Evolutionary conservation across 2,113 vertebrate genomes (phyloP), one percentile per base, ranked within the genome.

Genomic region (Pongo abelii): DNA sequence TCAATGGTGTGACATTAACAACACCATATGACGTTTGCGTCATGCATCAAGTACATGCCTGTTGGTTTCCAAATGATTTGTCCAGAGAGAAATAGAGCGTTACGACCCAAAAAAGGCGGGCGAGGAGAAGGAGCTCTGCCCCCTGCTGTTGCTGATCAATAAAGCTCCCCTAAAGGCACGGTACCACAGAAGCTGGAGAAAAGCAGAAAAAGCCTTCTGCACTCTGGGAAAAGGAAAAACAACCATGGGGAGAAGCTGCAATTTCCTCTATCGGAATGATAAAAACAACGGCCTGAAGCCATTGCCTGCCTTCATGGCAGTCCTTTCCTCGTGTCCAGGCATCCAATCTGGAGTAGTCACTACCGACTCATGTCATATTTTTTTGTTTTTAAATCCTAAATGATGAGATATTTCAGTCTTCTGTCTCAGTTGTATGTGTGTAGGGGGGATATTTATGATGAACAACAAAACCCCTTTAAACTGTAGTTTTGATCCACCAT

Each of bases 1-100:
- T 97, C 97, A 55, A 43, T 0, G 0, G 20, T 48, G 64, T 96
- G 97, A 91, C 92, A 69, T 38, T 81, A 79, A 86, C 87, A 46
- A 11, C 87, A 80, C 93, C 55, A 27, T 90, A 2, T 38, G 91
- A 81, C n/a, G 77, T 95, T 96, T 95, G 91, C 74, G 35, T 92
- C 93, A 35, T 14, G 38, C 84, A 89, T 70, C 93, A n/a, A 46
- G 67, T 43, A 52, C 75, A 23, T 2, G 0, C 0, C 91, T 78
- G 30, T 92, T 93, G 75, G 38, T 88, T 97, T 92, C 79, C 81
- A 91, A 96, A 93, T 81, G 50, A 4, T 17, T 10, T 1, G 6
- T 92, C 84, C 23, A 38, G 59, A 80, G 83, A 93, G 32, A 88
- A 83, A 52, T 0, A 80, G 40, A 91, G 67, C 67, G 23, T 50